phyloP scores from a whole-genome alignment of 2,797 vertebrate genomes.

The Acropternis orthonyx region DNA sequence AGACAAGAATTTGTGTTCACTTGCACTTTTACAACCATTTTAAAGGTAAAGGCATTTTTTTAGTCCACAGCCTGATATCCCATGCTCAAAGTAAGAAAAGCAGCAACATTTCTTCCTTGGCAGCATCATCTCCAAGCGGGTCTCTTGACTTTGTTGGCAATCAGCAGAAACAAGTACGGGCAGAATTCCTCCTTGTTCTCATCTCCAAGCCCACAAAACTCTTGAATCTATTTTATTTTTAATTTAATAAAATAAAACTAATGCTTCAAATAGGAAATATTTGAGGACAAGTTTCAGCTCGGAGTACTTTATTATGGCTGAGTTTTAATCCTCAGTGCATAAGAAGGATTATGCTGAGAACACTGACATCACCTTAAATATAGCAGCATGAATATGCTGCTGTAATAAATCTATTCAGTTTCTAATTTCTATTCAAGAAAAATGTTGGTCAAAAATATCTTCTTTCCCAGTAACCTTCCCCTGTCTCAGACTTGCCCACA shows the following conservation, averaged over 20 bases:
- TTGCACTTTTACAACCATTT: background rate
- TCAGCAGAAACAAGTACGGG: background rate
- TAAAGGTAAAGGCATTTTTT: background rate
- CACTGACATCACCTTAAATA: slow-evolving; percentile 63
- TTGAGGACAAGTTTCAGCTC: slow-evolving; percentile 22
- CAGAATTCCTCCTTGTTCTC: background rate
- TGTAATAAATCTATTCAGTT: slow-evolving; percentile 53
- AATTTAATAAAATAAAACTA: slow-evolving; percentile 28
- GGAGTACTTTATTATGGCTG: slow-evolving; percentile 1
- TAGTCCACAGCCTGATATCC: background rate
- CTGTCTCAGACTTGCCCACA: background rate
- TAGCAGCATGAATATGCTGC: slow-evolving; percentile 36
- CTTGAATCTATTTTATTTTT: background rate
- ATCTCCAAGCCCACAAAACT: background rate
- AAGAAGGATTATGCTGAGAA: slow-evolving; percentile 47
- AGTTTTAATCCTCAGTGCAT: slow-evolving; percentile 32
- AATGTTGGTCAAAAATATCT: slow-evolving; percentile 20
- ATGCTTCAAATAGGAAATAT: slow-evolving; percentile 17
- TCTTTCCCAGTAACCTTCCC: background rate
- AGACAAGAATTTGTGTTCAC: background rate
- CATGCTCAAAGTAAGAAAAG: background rate
- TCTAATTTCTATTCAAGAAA: slow-evolving; percentile 38
- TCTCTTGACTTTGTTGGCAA: background rate
- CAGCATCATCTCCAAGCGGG: background rate
- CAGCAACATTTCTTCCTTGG: background rate